Evolutionary conservation across 1,140 invertebrate species (phyloP), one percentile per base, ranked within the genome.

Genomic region (Sminthurides bifidus): DNA sequence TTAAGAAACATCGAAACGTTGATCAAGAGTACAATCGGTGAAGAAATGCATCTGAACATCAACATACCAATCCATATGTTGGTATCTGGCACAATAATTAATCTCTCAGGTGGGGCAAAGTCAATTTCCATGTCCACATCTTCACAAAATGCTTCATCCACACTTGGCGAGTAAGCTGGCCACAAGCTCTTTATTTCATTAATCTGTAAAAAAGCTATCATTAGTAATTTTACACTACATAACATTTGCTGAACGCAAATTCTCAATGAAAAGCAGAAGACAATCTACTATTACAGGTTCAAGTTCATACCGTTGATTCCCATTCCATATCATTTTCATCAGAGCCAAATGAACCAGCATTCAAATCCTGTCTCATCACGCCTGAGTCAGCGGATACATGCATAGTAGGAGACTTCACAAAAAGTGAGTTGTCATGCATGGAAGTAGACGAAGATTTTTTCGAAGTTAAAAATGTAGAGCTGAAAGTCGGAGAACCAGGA

Each of bases 1-100:
- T 40, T 41, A 40, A 10, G 6, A 23, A 40, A 8, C n/a, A n/a
- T 30, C 14, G 12, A 56, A 4, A 21, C 23, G 31, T 8, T 29
- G 23, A 54, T 41, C n/a, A 27, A 44, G 26, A 15, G 21, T 40
- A 43, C 38, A 52, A 10, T 3, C 14, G 12, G n/a, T 52, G 17
- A 35, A 21, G 8, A 23, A 30, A 12, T 12, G 29, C 21, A 49
- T 49, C 23, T 33, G 33, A 26, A 12, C 4, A 23, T 49, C 17
- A 29, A 44, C 45, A 26, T 64, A 59, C 59, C 40, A 29, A 64
- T 59, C 55, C 59, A 64, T 23, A 64, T 56, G 41, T 64, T 64
- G 17, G 62, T 61, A 30, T 64, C 62, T n/a, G 54, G 56, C 21
- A 64, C 56, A 17, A 59, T 33, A 15, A 63, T 27, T 14, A 62